phyloP scores from a whole-genome alignment of 2,797 vertebrate genomes.

The Artibeus jamaicensis region DNA sequence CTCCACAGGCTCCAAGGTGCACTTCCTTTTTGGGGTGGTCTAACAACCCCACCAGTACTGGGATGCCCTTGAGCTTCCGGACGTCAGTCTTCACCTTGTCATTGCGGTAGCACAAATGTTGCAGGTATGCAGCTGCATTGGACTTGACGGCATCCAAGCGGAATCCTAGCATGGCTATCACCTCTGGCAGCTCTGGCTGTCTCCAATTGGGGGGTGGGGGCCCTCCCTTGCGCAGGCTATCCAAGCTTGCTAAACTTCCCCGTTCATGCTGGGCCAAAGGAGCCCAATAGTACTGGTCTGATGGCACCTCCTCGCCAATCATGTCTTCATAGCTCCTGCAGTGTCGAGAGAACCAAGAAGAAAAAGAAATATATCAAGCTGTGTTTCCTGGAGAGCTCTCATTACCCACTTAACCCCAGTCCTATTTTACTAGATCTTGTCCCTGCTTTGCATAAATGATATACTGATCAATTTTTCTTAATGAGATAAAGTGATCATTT shows the following conservation, averaged over 20 bases:
- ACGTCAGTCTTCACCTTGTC: constrained; percentile 93
- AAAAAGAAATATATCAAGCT: background rate
- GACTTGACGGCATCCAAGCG: constrained; percentile 93
- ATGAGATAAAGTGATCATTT: background rate
- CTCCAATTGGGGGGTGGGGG: constrained; percentile 87
- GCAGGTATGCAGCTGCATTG: constrained; percentile 96
- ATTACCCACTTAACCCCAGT: background rate
- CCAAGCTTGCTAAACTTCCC: constrained; percentile 96
- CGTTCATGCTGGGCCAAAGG: constrained; percentile 93
- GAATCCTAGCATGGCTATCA: constrained; percentile 97
- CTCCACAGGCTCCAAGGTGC: constrained; percentile 94
- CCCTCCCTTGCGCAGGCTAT: constrained; percentile 93
- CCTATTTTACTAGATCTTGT: background rate
- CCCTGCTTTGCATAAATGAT: background rate
- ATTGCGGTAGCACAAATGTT: constrained; percentile 96
- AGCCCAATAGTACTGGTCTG: constrained; percentile 92
- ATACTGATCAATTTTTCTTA: background rate
- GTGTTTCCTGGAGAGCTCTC: background rate
- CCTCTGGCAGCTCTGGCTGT: constrained; percentile 95
- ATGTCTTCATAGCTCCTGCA: constrained; percentile 95
- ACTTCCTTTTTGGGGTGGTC: constrained; percentile 96
- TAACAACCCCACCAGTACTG: constrained; percentile 92
- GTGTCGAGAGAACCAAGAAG: constrained; percentile 43
- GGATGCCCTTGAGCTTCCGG: constrained; percentile 93
- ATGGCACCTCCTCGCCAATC: constrained; percentile 89